Conservation (phyloP, 1,140 invertebrate genomes). For the Nymphalis io region DNA sequence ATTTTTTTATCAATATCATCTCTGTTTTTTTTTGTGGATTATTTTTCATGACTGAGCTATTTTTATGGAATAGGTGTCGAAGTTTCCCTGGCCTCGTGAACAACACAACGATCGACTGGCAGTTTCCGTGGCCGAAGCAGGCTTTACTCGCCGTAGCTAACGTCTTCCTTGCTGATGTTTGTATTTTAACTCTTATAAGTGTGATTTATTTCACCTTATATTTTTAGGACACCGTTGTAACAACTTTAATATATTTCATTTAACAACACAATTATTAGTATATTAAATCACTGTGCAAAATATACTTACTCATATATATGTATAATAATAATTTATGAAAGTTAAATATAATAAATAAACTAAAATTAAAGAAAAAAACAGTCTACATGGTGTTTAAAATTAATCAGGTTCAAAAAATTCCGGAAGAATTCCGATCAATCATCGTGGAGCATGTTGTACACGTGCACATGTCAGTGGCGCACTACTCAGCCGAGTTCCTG, state of each 20-base stretch:
- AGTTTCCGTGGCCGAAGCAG: constrained; percentile 94
- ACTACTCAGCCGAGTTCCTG: constrained; percentile 87
- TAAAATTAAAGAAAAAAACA: too few relatives aligned
- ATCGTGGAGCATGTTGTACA: constrained; percentile 92
- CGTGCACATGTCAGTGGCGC: constrained; percentile 87
- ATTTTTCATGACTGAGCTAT: not conserved
- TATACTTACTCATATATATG: not conserved
- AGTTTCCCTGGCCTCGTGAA: constrained; percentile 96
- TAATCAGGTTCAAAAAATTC: constrained; percentile 82
- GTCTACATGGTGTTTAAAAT: not conserved
- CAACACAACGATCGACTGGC: constrained; percentile 96
- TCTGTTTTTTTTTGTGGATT: not conserved
- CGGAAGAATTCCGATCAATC: constrained; percentile 83
- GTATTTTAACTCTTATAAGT: constrained; percentile 27
- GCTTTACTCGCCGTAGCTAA: constrained; percentile 92
- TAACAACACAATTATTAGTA: not conserved
- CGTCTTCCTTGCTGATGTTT: constrained; percentile 86
- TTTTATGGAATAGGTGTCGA: constrained; percentile 82
- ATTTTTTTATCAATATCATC: too few relatives aligned
- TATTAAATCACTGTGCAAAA: not conserved
- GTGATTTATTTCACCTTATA: too few relatives aligned
- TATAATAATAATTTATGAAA: too few relatives aligned
- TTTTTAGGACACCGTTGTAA: too few relatives aligned
- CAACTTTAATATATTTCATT: not conserved
- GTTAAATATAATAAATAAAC: not conserved